Percentiles rank a stretch among this genome's conserved stretches.
Evolutionary conservation across 2,888 invertebrate genomes (phyloP).

Genomic region (Leucophora obtusa): DNA sequence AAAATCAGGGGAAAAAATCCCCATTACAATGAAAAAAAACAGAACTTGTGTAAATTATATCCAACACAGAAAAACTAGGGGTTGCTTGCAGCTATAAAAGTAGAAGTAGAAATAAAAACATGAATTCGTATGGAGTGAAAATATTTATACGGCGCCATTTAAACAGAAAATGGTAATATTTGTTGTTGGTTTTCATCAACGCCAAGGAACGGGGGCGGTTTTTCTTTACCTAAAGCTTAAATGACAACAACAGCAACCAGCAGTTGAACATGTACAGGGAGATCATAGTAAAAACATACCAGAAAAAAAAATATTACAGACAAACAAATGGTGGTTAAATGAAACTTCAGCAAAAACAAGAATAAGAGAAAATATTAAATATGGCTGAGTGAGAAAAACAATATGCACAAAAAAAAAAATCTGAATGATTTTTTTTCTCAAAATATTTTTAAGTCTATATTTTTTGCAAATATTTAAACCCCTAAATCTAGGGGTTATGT

Average conservation of each 20-base stretch:
- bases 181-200: neutral
- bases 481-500: too few relatives aligned
- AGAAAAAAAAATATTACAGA: neutral
- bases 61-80: conserved; percentile 25
- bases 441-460: too few relatives aligned
- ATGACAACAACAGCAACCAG: conserved; percentile 17
- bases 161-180: conserved; percentile 33
- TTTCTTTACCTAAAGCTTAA: conserved; percentile 19
- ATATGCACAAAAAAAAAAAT: neutral
- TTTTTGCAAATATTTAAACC: too few relatives aligned
- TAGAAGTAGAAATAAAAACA: conserved; percentile 39
- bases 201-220: conserved; percentile 26
- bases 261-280: conserved; percentile 21
- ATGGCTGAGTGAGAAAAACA: conserved; percentile 11
- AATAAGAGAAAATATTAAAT: conserved; percentile 41
- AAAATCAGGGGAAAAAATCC: neutral
- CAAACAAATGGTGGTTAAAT: conserved; percentile 41
- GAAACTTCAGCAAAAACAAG: neutral
- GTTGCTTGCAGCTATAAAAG: conserved; percentile 51
- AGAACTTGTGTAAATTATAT: neutral
- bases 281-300: conserved; percentile 19
- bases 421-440: neutral
- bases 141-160: conserved; percentile 48
- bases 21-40: neutral
- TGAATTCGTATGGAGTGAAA: conserved; percentile 21